Percentiles rank a stretch among this genome's conserved stretches.
Evolutionary conservation across 92 coral and sea anemone species (phyloP).

Genomic region (Epizoanthus ramosus): DNA sequence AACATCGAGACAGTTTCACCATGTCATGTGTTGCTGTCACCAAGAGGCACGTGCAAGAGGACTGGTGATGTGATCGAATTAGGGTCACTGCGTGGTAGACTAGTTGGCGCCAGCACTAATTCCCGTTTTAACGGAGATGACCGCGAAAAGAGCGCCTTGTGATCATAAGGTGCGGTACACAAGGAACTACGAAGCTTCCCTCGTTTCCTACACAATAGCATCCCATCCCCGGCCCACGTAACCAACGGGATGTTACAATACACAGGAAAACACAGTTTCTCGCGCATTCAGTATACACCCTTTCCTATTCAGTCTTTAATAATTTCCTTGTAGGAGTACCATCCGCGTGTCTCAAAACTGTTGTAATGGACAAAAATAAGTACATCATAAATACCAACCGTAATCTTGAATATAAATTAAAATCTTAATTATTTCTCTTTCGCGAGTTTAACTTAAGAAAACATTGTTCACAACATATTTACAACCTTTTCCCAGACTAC

Average conservation of each 20-base stretch:
- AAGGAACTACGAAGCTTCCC: slow-evolving; percentile 1
- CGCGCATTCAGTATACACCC: not conserved
- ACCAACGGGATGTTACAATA: not conserved
- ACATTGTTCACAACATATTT: slow-evolving; percentile 35
- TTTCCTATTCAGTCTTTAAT: not conserved
- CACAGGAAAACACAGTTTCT: not conserved
- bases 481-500: not conserved
- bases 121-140: not conserved
- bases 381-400: slow-evolving; percentile 17
- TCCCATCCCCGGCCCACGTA: not conserved
- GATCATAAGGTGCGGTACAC: not conserved
- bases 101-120: slow-evolving; percentile 19
- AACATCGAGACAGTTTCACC: not conserved
- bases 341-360: not conserved
- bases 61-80: slow-evolving; percentile 12
- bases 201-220: not conserved
- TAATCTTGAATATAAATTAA: slow-evolving; percentile 33
- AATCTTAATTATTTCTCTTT: slow-evolving; percentile 12
- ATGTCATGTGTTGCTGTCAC: not conserved
- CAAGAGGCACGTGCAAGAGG: slow-evolving; percentile 7
- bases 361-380: slow-evolving; percentile 17
- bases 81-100: slow-evolving; percentile 27
- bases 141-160: not conserved
- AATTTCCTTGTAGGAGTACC: slow-evolving; percentile 21
- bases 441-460: slow-evolving; percentile 13